Evolutionary conservation across 2,888 invertebrate genomes (phyloP), one percentile per base, ranked within the genome.

Genomic region (Drosophila mettleri): DNA sequence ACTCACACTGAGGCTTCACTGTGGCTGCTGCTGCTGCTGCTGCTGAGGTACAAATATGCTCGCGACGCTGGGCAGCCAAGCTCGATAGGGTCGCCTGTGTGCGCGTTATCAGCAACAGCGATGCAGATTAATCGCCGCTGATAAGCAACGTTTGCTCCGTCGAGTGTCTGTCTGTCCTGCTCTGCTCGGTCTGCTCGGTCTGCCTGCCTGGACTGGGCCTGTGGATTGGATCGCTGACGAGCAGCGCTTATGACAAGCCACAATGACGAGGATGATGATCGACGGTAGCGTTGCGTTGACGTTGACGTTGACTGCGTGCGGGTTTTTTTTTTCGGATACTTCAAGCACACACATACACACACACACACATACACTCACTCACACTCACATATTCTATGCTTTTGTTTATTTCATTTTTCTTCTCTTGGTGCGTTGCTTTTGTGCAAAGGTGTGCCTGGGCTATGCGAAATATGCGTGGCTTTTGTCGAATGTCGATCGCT

Each of bases 121-220:
- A 89, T 90, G 90, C 72, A 82, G 90, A 90, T 90, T 89, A 90
- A 90, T 91, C 89, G 82, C 66, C 62, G 63, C 74, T 82, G 90
- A 90, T 90, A 90, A 90, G 74, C 69, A 31, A 61, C 60, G 38
- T 24, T 68, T 52, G 74, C 66, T 69, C 72, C 49, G 66, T 58
- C 33, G 63, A 73, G 68, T 72, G 68, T 65, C 59, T 62, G 61
- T 57, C 76, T 45, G 27, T 60, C 49, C 7, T 1, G 1, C 39
- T 6, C 14, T 18, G 24, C 33, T n/a, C 38, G n/a, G 34, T 10
- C 52, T 24, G 55, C 39, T 66, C 5, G 34, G 31, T 16, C 12
- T 46, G 75, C 27, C 66, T 67, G 79, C 58, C 65, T 77, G 63
- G 57, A 58, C 52, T 49, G 46, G 36, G 65, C 31, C 62, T 61